Evolutionary conservation across 1,140 invertebrate genomes (phyloP), one percentile per base, ranked within the genome.

Genomic region (Triops longicaudatus): DNA sequence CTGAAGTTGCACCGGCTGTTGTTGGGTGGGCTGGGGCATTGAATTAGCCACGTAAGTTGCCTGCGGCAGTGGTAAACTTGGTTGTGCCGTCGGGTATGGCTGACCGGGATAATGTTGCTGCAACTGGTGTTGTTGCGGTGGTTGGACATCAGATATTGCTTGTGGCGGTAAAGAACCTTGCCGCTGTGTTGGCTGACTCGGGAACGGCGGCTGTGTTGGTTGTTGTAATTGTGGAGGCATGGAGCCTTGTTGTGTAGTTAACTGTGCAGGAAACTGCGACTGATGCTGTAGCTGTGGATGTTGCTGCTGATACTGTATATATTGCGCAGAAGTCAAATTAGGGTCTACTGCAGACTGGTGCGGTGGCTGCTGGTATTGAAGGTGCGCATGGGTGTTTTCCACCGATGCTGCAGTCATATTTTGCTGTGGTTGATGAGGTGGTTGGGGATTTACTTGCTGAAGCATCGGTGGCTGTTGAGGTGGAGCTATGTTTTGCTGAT

Each of bases 381-480:
- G 12, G 10, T 75, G 44, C 0, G 74, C 74, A 31, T 41, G 73
- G 26, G 27, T 31, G 73, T 4, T 9, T 72, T 22, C 26, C 26
- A 27, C 71, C 71, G n/a, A 72, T n/a, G n/a, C 71, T 3, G 26
- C 71, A 9, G 71, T 22, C 2, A 9, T 22, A 6, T 9, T n/a
- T 9, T 22, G n/a, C 73, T 27, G 27, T 22, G 73, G 73, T 73
- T 31, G 73, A 22, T 4, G 73, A 2, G 27, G 71, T 2, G 26
- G 71, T 27, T 2, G 71, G 6, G 6, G 71, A 27, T 9, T 72
- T 22, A 72, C 2, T 27, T 72, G 71, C 71, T 26, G 71, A 3
- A 14, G 28, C 28, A 41, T 77, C 76, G 22, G 78, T 77, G 3
- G 76, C 77, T 50, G 75, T 10, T n/a, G n/a, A n/a, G n/a, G n/a